Base-by-base conservation (phyloP, 2,113 vertebrate genomes). In the Cyanocitta stelleri region DNA sequence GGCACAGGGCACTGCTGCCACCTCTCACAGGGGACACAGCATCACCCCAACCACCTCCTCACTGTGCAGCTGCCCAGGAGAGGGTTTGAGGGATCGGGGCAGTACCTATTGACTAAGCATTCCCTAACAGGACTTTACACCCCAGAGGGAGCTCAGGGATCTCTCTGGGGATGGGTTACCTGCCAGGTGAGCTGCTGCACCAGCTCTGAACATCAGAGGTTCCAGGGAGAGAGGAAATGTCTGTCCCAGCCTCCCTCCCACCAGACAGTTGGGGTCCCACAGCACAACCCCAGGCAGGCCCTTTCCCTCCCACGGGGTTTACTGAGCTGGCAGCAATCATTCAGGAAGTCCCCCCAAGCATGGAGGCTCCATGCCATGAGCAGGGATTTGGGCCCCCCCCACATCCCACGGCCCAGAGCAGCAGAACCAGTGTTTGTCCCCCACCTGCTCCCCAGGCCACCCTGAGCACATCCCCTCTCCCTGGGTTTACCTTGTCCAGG, bases 331-430 rank as follows among this genome's bases (percentile, higher is more conserved):
- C 56, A 72, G 66, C 56, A 29, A 13, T 27, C 3, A 0, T 1
- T 18, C 56, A 16, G 1, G 4, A 54, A 14, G 7, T 1, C 6
- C 49, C 10, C 35, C 4, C 63, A 23, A 8, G 74, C 44, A 6
- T 5, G 1, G 76, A 27, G 29, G 30, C 20, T 56, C 37, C 1
- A 0, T 10, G 33, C 59, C 66, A 1, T 3, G 4, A 29, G 56
- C 74, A 79, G 54, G 75, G 62, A 24, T 55, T 20, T 43, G 74
- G 51, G 43, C 11, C 9, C 30, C 27, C 27, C 59, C 29, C 48
- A 20, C 9, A 10, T 2, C 54, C 71, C 83, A 5, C 0, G 4
- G 26, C 43, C 56, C n/a, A 3, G 51, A 1, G 32, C 43, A 51
- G 68, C 51, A 68, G 30, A 22, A 43, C 0, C 71, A 14, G 49